Conservation (phyloP, 2,113 vertebrate species). For the Cranoglanis bouderius region DNA sequence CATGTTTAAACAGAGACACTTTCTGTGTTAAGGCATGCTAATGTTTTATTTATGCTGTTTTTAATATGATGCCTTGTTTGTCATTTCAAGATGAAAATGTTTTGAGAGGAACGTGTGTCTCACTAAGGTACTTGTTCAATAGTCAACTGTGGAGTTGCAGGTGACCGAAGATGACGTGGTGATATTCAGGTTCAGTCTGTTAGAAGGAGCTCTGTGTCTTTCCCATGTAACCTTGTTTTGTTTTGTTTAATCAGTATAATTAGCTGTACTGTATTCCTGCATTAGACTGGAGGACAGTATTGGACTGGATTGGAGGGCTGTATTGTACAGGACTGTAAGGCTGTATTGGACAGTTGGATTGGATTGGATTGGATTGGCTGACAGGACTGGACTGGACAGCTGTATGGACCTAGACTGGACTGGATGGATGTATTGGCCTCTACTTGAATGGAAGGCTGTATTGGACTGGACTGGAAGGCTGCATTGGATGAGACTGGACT, state of each 20-base stretch:
- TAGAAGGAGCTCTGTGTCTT: background rate
- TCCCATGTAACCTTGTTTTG: background rate
- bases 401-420: background rate
- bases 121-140: background rate
- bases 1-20: background rate
- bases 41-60: slow-evolving; percentile 48
- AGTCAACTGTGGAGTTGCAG: background rate
- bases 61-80: slow-evolving; percentile 22
- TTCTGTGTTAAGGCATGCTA: slow-evolving; percentile 20
- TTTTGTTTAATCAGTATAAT: background rate
- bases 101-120: background rate
- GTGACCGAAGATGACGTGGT: background rate
- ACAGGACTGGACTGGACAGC: background rate
- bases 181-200: background rate
- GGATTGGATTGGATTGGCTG: background rate
- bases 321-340: background rate
- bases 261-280: background rate
- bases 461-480: background rate
- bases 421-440: background rate
- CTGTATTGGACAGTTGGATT: background rate
- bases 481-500: background rate
- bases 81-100: background rate
- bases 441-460: background rate
- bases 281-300: background rate
- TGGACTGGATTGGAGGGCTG: background rate